Percentiles rank a stretch among this genome's conserved stretches.
Conservation (phyloP, 2,888 invertebrate species). For the Copidosoma aretas region DNA sequence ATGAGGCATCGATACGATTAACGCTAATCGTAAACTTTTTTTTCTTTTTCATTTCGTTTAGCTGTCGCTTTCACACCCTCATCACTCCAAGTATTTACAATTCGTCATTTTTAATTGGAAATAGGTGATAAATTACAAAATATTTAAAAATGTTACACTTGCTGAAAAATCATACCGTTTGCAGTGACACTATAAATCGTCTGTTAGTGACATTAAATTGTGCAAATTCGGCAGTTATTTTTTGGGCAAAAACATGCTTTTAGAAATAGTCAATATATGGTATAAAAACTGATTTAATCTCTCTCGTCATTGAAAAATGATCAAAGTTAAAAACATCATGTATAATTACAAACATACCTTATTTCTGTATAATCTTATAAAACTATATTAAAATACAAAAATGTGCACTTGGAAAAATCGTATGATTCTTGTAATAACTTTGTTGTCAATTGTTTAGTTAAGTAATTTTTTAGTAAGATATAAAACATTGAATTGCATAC, state of each 20-base stretch:
- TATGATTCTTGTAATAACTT: too few species aligned
- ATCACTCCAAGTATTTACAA: conserved; percentile 34
- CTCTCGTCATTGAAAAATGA: conserved; percentile 7
- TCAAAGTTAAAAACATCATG: conserved; percentile 7
- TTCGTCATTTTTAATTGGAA: conserved; percentile 20
- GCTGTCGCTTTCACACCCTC: conserved; percentile 17
- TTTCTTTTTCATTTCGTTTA: conserved; percentile 5
- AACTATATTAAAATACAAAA: conserved; percentile 18
- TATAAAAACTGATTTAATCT: conserved; percentile 15
- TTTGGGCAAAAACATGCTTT: conserved; percentile 44
- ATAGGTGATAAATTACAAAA: conserved; percentile 24
- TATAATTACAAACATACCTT: conserved; percentile 22
- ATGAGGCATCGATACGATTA: conserved; percentile 17
- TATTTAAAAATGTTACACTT: conserved; percentile 27
- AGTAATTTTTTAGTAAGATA: too few species aligned
- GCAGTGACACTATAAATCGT: conserved; percentile 12
- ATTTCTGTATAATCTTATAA: conserved; percentile 11
- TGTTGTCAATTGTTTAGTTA: background rate
- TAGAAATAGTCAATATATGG: conserved; percentile 38
- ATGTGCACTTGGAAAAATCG: background rate
- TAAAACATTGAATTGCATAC: conserved; percentile 3
- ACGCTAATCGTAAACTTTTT: conserved; percentile 36
- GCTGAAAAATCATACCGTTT: conserved; percentile 3
- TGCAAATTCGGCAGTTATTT: conserved; percentile 19
- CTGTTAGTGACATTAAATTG: conserved; percentile 8